phyloP scores from a whole-genome alignment of 2,888 invertebrate genomes.

The Trichogramma dendrolimi region DNA sequence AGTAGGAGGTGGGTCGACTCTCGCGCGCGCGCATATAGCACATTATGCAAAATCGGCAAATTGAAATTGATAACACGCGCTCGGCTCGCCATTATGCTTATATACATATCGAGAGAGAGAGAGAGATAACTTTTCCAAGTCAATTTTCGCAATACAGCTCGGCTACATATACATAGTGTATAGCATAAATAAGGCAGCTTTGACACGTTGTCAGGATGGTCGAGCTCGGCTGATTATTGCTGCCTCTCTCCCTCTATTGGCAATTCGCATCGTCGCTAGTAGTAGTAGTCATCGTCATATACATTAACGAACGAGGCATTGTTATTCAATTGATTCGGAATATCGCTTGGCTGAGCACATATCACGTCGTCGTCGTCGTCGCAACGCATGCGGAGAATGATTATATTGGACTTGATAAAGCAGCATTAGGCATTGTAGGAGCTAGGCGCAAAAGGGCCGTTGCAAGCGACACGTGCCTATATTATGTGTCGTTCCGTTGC shows the following conservation, averaged over 20 bases:
- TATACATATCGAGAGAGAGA: neutral
- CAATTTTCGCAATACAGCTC: slow-evolving; percentile 8
- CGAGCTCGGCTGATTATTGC: too few relatives aligned
- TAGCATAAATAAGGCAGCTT: too few relatives aligned
- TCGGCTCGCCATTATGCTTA: neutral
- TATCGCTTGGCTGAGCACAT: neutral
- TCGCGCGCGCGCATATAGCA: neutral
- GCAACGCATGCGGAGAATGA: too few relatives aligned
- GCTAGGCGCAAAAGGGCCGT: slow-evolving; percentile 23
- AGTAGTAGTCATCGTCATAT: slow-evolving; percentile 8
- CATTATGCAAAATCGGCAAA: neutral
- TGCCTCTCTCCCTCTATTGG: too few relatives aligned
- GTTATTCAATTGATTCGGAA: slow-evolving; percentile 40
- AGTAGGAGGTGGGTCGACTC: neutral
- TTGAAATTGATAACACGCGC: slow-evolving; percentile 5
- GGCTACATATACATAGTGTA: neutral
- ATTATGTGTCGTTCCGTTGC: slow-evolving; percentile 35
- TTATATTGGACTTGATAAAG: too few relatives aligned
- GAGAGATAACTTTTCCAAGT: slow-evolving; percentile 17
- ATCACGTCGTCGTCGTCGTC: too few relatives aligned
- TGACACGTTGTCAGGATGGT: too few relatives aligned
- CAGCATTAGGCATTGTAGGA: too few relatives aligned
- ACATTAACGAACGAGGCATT: slow-evolving; percentile 39
- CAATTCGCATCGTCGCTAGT: too few relatives aligned
- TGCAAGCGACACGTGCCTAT: slow-evolving; percentile 38